A percentile compares a stretch with the other conserved stretches of the same genome.
phyloP scores from a whole-genome alignment of 2,113 vertebrate genomes.

The Nanger granti region DNA sequence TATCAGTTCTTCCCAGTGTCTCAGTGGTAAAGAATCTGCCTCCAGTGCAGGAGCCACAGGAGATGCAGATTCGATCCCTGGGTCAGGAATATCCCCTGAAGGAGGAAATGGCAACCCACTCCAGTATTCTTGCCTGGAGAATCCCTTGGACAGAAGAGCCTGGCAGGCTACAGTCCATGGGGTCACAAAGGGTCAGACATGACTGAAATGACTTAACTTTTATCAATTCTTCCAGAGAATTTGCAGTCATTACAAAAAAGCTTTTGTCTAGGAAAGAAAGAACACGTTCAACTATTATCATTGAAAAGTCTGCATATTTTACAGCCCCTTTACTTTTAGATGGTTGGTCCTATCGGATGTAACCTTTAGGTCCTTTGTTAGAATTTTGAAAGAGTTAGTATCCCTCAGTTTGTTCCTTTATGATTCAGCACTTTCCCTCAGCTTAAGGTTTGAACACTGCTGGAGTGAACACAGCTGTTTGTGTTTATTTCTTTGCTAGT shows the following conservation, averaged over 20 bases:
- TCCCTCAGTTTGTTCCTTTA: background rate
- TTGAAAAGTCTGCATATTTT: background rate
- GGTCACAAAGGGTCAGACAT: background rate
- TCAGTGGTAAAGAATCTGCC: background rate
- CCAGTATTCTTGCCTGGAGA: background rate
- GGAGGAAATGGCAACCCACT: background rate
- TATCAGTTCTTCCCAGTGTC: background rate
- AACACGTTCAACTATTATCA: background rate
- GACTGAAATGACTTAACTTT: background rate
- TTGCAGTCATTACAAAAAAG: background rate
- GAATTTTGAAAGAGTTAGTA: background rate
- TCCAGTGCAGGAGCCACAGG: background rate
- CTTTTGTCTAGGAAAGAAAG: conserved; percentile 30
- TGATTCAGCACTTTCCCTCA: background rate
- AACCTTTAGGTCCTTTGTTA: background rate
- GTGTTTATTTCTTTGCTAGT: conserved; percentile 46
- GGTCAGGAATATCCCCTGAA: background rate
- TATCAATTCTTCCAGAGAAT: background rate
- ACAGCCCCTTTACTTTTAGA: background rate
- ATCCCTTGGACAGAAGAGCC: background rate
- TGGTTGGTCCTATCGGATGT: background rate
- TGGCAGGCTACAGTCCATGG: background rate
- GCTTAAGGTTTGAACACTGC: background rate
- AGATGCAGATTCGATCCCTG: background rate
- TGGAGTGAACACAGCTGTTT: conserved; percentile 42